Base-by-base conservation (phyloP, 2,797 vertebrate genomes). In the Fistularia commersonii region DNA sequence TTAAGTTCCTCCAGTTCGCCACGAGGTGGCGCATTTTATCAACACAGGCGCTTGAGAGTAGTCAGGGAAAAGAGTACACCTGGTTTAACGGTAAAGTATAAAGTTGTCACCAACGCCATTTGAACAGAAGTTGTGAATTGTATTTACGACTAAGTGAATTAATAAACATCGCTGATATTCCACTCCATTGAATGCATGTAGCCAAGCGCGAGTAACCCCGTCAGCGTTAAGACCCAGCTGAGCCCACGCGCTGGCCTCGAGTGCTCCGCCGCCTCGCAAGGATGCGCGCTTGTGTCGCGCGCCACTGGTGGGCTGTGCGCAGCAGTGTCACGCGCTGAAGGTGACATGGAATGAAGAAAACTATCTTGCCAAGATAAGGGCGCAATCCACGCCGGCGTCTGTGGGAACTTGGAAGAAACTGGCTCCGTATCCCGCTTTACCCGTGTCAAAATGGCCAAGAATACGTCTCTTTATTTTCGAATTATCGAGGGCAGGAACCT, bases 401-500 rank as follows among this genome's bases (percentile, higher is more conserved):
- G 81, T 75, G 46, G 73, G 68, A 58, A 72, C 49, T 64, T 46
- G 58, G 67, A 54, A 64, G 78, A 53, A n/a, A 13, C 11, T 48
- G 69, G 69, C 81, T 62, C 39, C 55, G 65, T 58, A 71, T 3
- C n/a, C 49, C 35, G 9, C 40, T 42, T 43, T 9, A 42, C 36
- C 51, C 45, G 50, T 61, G 54, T 47, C 54, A 83, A 63, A 62
- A 96, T 95, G 94, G 91, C 93, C 82, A 92, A 66, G 88, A 94
- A 92, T 68, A 94, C 92, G 41, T 91, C 92, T 57, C 86, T 96
- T 48, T 92, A 92, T 79, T 93, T 96, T 72, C 91, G 94, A 15
- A 92, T 96, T 80, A 93, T 94, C 75, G 94, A 96, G 78, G 94
- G 93, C 54, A 90, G 91, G 75, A 91, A 90, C 69, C 92, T 95